phyloP scores from a whole-genome alignment of 2,797 vertebrate species.

The Taeniopygia guttata region DNA sequence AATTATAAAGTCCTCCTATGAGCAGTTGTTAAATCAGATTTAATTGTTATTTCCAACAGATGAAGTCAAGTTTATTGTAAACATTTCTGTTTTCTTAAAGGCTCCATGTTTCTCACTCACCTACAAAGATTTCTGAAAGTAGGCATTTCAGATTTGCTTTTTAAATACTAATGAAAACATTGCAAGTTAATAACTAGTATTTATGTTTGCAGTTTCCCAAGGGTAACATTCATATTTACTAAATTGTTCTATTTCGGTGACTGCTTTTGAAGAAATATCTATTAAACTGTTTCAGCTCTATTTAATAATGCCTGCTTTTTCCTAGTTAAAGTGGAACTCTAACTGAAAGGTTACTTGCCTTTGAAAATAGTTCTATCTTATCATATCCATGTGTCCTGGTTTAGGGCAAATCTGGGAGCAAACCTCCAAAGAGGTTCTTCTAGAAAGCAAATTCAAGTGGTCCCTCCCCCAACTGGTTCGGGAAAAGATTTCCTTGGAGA shows the following conservation, averaged over 20 bases:
- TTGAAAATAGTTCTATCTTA: not conserved
- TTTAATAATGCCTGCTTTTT: not conserved
- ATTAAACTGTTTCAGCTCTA: not conserved
- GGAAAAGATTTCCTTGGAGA: not conserved
- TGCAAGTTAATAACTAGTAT: not conserved
- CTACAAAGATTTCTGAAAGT: not conserved
- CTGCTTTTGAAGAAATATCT: not conserved
- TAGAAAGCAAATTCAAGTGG: not conserved
- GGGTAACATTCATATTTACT: not conserved
- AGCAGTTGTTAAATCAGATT: not conserved
- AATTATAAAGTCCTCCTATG: not conserved
- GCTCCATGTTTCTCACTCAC: not conserved
- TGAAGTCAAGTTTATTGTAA: not conserved
- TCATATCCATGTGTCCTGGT: not conserved
- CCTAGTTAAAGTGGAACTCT: not conserved
- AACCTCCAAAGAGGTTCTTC: not conserved
- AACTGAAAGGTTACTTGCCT: not conserved
- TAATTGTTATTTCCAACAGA: not conserved
- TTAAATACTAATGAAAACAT: not conserved
- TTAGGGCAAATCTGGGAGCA: not conserved
- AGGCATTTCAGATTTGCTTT: not conserved
- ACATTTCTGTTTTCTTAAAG: not conserved
- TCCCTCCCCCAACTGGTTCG: fast-evolving
- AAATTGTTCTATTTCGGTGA: not conserved
- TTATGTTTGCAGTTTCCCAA: not conserved